Evolutionary conservation across 2,113 vertebrate species (phyloP), one percentile per base, ranked within the genome.

Genomic region (Eptesicus fuscus): DNA sequence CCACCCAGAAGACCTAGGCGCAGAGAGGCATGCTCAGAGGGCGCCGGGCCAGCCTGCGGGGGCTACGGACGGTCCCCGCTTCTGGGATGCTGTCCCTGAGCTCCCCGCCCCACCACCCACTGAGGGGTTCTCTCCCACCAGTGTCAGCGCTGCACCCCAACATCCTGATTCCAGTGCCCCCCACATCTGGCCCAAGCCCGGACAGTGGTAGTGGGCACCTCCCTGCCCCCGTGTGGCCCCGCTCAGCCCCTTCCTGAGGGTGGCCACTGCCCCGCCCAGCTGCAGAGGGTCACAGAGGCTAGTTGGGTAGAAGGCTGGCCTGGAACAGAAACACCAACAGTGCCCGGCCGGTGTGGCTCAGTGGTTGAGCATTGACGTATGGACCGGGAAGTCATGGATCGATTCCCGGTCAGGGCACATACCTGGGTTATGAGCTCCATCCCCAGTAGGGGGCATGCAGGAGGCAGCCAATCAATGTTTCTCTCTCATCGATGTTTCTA

Each of bases 1-100:
- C 98, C 59, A 99, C 98, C 98, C 98, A 99, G 96, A 99, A 99
- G 73, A 99, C 97, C 98, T 99, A 97, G 83, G 96, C 97, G 53
- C 23, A 70, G 22, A 84, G 56, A 13, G 12, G 4, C 0, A 0
- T 8, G 59, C 63, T 97, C 78, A 96, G 92, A 11, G 22, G 49
- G 4, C 1, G 0, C 74, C 6, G 20, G 22, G 13, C 9, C 1
- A 1, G 20, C 4, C 20, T 42, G 2, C 2, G 7, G 3, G 25
- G 0, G 0, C 30, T 10, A 5, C 74, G 2, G 0, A 17, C n/a
- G 2, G 32, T 1, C 10, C 44, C 78, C 25, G 5, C 7, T 17
- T 40, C 42, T 7, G 47, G 84, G 56, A 83, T 4, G 4, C 18
- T 30, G 32, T 30, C 70, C 14, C 70, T 4, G 12, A 44, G 25